Percentiles rank a stretch among this genome's conserved stretches.
Conservation (phyloP, 1,140 invertebrate genomes). For the Rhyacophila brunnea region DNA sequence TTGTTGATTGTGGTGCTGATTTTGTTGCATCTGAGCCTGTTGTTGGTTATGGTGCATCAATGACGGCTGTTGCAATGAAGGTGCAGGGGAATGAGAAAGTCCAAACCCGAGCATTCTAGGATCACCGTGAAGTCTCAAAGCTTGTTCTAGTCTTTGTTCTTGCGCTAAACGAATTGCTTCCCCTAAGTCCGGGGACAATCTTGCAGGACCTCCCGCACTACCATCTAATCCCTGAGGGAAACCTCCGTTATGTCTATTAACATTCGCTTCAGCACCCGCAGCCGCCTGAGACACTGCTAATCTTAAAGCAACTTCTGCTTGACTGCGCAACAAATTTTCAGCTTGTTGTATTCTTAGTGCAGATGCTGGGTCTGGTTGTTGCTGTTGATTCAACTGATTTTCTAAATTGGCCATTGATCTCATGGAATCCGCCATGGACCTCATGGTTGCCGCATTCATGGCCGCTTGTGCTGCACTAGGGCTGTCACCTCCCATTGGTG, state of each 20-base stretch:
- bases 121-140: slow-evolving; percentile 70
- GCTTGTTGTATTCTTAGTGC: slow-evolving; percentile 75
- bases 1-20: slow-evolving; percentile 52
- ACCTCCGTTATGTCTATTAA: slow-evolving; percentile 52
- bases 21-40: slow-evolving; percentile 35
- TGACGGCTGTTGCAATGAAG: slow-evolving; percentile 42
- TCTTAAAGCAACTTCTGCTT: slow-evolving; percentile 78
- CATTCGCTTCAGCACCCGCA: slow-evolving; percentile 39
- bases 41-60: slow-evolving; percentile 47
- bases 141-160: slow-evolving; percentile 78
- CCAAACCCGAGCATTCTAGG: slow-evolving; percentile 54
- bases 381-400: slow-evolving; percentile 45
- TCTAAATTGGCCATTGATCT: slow-evolving; percentile 38
- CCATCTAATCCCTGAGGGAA: slow-evolving; percentile 41
- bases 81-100: slow-evolving; percentile 45
- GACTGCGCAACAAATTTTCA: slow-evolving; percentile 76
- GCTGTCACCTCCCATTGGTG: slow-evolving; percentile 47
- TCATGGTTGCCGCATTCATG: slow-evolving; percentile 41
- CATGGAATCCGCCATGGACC: slow-evolving; percentile 42
- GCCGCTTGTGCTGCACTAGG: slow-evolving; percentile 41
- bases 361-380: slow-evolving; percentile 60
- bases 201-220: slow-evolving; percentile 47
- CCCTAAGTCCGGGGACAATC: slow-evolving; percentile 59
- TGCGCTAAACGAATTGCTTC: slow-evolving; percentile 73
- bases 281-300: slow-evolving; percentile 66